These are phyloP conservation scores for Mixornis gularis DNA, from an alignment of 2,113 vertebrate species.

Conservation along the genomic window DNA sequence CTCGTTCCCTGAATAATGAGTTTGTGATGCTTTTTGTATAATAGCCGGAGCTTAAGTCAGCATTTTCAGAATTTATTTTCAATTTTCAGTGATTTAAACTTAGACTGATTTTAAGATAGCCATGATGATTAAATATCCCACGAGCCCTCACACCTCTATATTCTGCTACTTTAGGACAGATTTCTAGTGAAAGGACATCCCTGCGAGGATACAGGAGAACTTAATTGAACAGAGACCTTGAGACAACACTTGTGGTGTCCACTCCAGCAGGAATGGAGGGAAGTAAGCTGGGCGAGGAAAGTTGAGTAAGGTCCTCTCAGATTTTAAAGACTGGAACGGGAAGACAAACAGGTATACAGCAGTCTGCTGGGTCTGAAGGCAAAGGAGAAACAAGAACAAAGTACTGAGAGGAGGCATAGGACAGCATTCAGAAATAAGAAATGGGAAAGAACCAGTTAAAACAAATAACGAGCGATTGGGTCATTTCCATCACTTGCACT, in stretches of 20 bases:
- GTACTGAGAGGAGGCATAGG: neutral
- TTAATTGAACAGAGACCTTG: neutral
- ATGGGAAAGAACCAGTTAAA: neutral
- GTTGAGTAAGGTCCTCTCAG: neutral
- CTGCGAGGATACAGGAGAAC: fast-evolving
- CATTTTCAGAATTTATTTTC: neutral
- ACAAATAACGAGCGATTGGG: neutral
- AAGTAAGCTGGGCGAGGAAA: neutral
- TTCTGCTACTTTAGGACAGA: neutral
- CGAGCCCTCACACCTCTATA: neutral
- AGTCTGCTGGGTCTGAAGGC: neutral
- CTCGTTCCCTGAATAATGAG: neutral
- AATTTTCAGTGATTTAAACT: neutral
- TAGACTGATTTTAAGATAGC: neutral
- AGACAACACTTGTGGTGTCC: neutral
- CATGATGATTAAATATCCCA: fast-evolving
- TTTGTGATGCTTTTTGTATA: neutral
- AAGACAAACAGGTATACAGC: neutral
- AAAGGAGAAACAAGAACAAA: neutral
- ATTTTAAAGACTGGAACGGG: neutral
- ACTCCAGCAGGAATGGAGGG: neutral
- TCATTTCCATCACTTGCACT: neutral
- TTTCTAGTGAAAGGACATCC: neutral
- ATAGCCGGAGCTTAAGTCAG: neutral
- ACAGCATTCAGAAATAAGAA: neutral